Evolutionary conservation across 1,140 invertebrate genomes (phyloP).

Genomic region (Paramacrobiotus metropolitanus): DNA sequence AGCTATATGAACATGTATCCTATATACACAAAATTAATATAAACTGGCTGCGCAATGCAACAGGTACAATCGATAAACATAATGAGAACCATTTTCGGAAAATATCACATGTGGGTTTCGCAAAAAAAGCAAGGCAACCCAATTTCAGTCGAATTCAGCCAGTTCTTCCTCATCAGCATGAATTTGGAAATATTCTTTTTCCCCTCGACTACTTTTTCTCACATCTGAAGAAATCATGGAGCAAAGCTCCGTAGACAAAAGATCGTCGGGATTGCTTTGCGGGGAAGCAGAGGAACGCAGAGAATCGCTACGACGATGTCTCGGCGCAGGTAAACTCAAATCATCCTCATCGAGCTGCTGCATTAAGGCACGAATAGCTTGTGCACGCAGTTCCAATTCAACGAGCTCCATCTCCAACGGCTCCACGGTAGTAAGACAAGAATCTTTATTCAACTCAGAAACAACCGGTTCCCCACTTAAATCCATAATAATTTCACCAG

Average conservation of each 20-base stretch:
- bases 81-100: background rate
- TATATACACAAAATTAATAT: no score
- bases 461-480: no score
- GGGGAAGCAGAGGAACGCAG: background rate
- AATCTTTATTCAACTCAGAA: background rate
- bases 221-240: background rate
- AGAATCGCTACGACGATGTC: background rate
- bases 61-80: background rate
- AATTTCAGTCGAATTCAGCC: background rate
- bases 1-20: no score
- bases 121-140: background rate
- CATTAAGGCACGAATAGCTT: background rate
- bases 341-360: background rate
- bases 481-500: no score
- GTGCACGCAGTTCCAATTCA: background rate
- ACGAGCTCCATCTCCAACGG: background rate
- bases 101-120: no score
- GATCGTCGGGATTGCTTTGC: background rate
- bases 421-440: background rate
- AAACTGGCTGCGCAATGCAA: background rate
- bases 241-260: background rate
- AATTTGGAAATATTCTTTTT: background rate
- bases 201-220: background rate
- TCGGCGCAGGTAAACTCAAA: no score
- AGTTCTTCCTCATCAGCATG: background rate